These are phyloP conservation scores for Tragopan temminckii DNA, from an alignment of 2,797 vertebrate species.

Conservation along the genomic window DNA sequence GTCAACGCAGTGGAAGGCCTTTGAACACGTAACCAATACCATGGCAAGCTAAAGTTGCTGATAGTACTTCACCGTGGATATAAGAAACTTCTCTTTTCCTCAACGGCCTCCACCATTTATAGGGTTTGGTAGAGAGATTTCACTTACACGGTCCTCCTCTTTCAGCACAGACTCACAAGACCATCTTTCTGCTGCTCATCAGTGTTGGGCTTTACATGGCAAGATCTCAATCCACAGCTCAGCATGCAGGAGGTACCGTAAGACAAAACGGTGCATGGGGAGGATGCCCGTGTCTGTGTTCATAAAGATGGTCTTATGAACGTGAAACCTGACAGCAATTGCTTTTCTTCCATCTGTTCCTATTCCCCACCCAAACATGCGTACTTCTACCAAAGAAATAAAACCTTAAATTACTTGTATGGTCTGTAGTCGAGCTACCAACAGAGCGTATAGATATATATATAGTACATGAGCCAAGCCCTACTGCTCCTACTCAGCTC, in stretches of 20 bases:
- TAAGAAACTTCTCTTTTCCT: not conserved
- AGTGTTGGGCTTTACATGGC: not conserved
- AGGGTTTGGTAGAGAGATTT: not conserved
- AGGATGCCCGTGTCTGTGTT: not conserved
- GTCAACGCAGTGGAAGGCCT: not conserved
- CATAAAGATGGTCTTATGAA: slow-evolving; percentile 8
- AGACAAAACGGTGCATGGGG: not conserved
- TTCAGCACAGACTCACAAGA: not conserved
- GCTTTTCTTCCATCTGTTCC: slow-evolving; percentile 64
- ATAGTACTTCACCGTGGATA: not conserved
- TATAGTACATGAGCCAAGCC: slow-evolving; percentile 46
- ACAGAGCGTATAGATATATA: not conserved
- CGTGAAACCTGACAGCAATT: slow-evolving; percentile 41
- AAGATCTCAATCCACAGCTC: not conserved
- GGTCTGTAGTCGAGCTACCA: slow-evolving; percentile 47
- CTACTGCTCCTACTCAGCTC: slow-evolving; percentile 51
- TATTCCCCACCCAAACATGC: slow-evolving; percentile 63
- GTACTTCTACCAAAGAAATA: slow-evolving; percentile 28
- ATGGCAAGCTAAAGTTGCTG: not conserved
- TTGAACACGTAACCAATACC: not conserved
- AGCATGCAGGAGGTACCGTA: not conserved
- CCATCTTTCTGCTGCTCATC: not conserved
- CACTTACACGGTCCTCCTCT: not conserved
- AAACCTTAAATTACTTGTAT: slow-evolving; percentile 56
- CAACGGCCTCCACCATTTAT: not conserved